Base-by-base conservation (phyloP, 2,888 invertebrate genomes). In the Escarpia spicata region DNA sequence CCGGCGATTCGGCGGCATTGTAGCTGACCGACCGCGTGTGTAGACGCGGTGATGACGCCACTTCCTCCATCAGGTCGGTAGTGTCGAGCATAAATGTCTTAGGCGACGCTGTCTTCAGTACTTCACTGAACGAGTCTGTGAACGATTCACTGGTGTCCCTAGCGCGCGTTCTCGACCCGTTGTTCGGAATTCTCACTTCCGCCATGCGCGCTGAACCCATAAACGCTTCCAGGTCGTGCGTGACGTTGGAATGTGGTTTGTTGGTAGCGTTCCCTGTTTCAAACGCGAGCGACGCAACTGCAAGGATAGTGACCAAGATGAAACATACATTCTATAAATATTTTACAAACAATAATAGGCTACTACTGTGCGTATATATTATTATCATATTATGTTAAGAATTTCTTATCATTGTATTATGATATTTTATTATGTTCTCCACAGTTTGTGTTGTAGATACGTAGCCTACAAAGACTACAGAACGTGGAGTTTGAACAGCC, bases 221-320 rank as follows among this genome's bases (percentile, higher is more conserved):
- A 26, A 75, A 75, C 26, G 26, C 19, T 75, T 75, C 26, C 75
- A 75, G 75, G n/a, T 75, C 75, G 75, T 15, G n/a, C 26, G 75
- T 75, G 75, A 26, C 75, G 75, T 75, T 26, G 75, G 75, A 75
- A 75, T 75, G 75, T 6, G 75, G 26, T 75, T 75, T 75, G n/a
- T 75, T 75, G 75, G 26, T 75, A 26, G 75, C 75, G 75, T 75
- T 75, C 75, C 75, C 75, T 75, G 75, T 75, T 75, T 75, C 75
- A n/a, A 75, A 75, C 19, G 75, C 75, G 75, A 75, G 26, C 26
- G 75, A 75, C 26, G 75, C 75, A 75, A 75, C 75, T 75, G 75
- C 75, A n/a, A 75, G 75, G 2, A 75, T 19, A 26, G 6, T 19
- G n/a, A 26, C 26, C 75, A 75, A 75, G n/a, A 75, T 26, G 26